Evolutionary conservation across 2,113 vertebrate species (phyloP), one percentile per base, ranked within the genome.

Genomic region (Tor tambroides): DNA sequence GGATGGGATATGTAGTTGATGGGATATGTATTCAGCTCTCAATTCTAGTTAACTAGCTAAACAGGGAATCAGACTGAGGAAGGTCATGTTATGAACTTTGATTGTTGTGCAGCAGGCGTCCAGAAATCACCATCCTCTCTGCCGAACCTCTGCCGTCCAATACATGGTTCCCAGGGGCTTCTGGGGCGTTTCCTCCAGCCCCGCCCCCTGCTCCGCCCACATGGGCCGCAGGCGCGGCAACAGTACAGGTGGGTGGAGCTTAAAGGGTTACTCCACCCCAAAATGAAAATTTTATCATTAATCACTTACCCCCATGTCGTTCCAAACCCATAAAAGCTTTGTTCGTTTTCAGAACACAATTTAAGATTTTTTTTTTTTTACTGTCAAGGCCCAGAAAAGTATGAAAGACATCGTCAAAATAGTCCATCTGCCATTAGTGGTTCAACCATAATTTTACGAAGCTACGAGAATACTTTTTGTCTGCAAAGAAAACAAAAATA

Each of bases 111-210:
- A 15, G 30, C 83, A 99, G 98, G 88, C 97, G 97, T 83, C 98
- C 97, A 15, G 96, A 98, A 94, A 99, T 99, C 93, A 99, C 97
- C 90, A 98, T 99, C 89, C 95, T 99, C 90, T 97, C 98, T 14
- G 98, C 97, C 2, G 98, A 99, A 91, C 97, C 97, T 0, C 94
- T 99, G 88, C 92, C 96, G 54, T 94, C 95, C 6, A 93, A 95
- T 2, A 94, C 97, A 63, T 99, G 97, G 98, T 98, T 98, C 90
- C 95, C 96, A 1, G 96, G 96, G 81, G 93, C 93, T 26, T 85
- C 93, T 41, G 95, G 89, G 35, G 92, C 93, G 4, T 94, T 95
- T 89, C 95, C 93, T 21, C 93, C 94, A 59, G 93, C 96, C n/a
- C 94, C 96, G 3, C 91, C 96, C 76, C 95, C 96, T 0, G 91